Base-by-base conservation (phyloP, 2,797 vertebrate species). In the Macroramphosus scolopax region DNA sequence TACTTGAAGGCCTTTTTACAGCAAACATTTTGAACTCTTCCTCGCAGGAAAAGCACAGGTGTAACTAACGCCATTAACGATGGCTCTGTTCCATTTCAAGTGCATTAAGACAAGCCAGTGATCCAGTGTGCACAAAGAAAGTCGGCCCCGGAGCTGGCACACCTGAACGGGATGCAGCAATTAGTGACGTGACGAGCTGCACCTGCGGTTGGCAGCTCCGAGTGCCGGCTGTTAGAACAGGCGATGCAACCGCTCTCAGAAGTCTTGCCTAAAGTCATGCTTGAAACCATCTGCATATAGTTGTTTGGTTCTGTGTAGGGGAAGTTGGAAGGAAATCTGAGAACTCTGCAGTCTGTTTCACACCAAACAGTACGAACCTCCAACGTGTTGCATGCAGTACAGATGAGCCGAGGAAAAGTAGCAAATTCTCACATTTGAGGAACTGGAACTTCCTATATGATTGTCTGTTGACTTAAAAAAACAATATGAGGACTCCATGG, bases 161-260 rank as follows among this genome's bases (percentile, higher is more conserved):
- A 28, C 29, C 8, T 9, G 15, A 55, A 57, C 3, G 33, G 2
- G 45, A 53, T 6, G 12, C 35, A 57, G 36, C 9, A 56, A 68
- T 78, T 60, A 65, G 42, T 13, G 13, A 58, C 8, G 36, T 61
- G 51, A 51, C 56, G 45, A 57, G 35, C 53, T 11, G 43, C 62
- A 76, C 62, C 56, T 61, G 46, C 46, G 37, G 70, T 51, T 63
- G 31, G 16, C 18, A 20, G 32, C 22, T 57, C 24, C n/a, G 34
- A 49, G 22, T 10, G 22, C 34, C 11, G 37, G 24, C 30, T 31
- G 41, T 37, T 39, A 64, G 48, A 43, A 44, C 52, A 38, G 54
- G 53, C 47, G 61, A 36, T 50, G 44, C 25, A 58, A 61, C 35
- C 11, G 28, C 47, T 72, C 45, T 34, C 5, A 18, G 25, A n/a